A percentile compares a stretch with the other conserved stretches of the same genome.
phyloP scores from a whole-genome alignment of 2,888 invertebrate genomes.

The Ophonus ardosiacus region DNA sequence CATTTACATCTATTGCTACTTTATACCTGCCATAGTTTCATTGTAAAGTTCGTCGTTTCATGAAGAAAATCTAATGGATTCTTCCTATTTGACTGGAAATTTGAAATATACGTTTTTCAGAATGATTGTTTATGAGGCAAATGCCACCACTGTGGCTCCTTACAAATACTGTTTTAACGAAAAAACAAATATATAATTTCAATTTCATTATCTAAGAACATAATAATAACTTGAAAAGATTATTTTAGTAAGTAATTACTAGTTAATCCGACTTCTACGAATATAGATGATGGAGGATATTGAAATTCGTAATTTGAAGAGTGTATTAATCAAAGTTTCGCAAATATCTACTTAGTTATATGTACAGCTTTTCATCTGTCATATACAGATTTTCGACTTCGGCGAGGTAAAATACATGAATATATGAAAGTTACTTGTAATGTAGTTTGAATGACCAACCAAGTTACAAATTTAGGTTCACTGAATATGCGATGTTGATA shows the following conservation, averaged over 20 bases:
- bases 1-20: no score
- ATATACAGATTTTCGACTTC: constrained; percentile 2
- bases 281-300: neutral
- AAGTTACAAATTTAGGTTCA: constrained; percentile 3
- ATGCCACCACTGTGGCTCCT: no score
- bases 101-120: no score
- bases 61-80: no score
- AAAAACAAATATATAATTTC: no score
- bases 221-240: no score
- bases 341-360: neutral
- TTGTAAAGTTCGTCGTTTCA: no score
- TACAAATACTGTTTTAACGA: no score
- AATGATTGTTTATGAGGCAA: no score
- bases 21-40: no score
- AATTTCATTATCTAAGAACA: no score
- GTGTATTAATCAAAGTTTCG: neutral
- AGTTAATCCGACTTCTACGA: neutral
- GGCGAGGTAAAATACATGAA: neutral
- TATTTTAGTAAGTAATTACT: neutral
- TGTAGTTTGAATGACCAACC: neutral
- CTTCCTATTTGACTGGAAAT: no score
- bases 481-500: neutral
- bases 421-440: neutral
- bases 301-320: neutral
- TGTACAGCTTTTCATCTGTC: constrained; percentile 1